Base-by-base conservation (phyloP, 2,797 vertebrate genomes). In the Girardinus metallicus region DNA sequence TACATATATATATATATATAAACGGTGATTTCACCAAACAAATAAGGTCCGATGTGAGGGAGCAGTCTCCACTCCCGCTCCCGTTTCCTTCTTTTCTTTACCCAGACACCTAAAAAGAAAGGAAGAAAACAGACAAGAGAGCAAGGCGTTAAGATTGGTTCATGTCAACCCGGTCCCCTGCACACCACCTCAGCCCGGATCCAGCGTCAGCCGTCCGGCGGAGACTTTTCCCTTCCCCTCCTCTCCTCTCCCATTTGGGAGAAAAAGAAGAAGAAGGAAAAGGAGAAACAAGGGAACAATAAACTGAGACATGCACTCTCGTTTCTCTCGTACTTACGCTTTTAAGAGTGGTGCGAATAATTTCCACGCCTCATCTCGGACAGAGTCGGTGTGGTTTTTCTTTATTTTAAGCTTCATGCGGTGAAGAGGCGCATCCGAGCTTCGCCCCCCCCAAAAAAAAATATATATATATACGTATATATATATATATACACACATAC, bases 161-260 rank as follows among this genome's bases (percentile, higher is more conserved):
- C 96, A 97, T 96, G 93, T 95, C 94, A 95, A 96, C 96, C 96
- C 96, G 92, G 96, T 96, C 96, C 96, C 96, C 91, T 97, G 95
- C 91, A 88, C 91, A 96, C 96, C 97, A 97, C 96, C 97, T 97
- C 96, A 96, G 96, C 96, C 96, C 90, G 91, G 89, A 93, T 93
- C 89, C 96, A 95, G 96, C 95, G 96, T 96, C 97, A 84, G 87
- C 85, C 92, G 90, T 88, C 92, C 96, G 96, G 94, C 95, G 94
- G 93, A 96, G 94, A 96, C 97, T 97, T 95, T 95, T 87, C 78
- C 60, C 74, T 80, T 64, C 73, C 79, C 92, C 94, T 89, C 93
- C 94, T 88, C 94, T 89, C 93, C 93, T 91, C 92, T 88, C 88
- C 83, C 79, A 84, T 85, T 85, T 44, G 64, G 8, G 29, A 29